Conservation (phyloP, 92 coral and sea anemone genomes). For the Epizoanthus fatuus region DNA sequence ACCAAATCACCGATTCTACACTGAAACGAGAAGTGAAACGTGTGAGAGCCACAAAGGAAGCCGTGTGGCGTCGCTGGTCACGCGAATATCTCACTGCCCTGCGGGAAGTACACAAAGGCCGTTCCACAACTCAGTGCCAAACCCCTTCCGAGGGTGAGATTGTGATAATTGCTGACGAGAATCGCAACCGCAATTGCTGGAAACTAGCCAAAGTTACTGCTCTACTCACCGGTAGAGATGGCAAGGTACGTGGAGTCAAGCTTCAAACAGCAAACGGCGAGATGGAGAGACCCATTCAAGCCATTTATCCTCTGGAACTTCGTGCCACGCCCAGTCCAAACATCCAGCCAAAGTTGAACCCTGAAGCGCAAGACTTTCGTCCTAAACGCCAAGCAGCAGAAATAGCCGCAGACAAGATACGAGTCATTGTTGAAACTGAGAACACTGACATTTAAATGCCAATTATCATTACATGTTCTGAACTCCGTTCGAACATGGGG, state of each 20-base stretch:
- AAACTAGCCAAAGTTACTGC: neutral
- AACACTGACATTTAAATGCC: no score
- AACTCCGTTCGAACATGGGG: no score
- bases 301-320: conserved; percentile 14
- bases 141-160: neutral
- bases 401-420: neutral
- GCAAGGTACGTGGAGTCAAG: neutral
- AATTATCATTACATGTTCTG: no score
- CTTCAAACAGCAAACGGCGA: neutral
- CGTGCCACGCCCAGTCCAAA: neutral
- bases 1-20: neutral
- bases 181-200: neutral
- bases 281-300: conserved; percentile 9
- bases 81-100: neutral
- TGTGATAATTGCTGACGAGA: neutral
- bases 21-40: conserved; percentile 8
- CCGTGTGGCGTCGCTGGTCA: neutral
- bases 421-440: neutral
- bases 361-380: neutral
- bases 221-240: neutral
- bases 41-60: neutral
- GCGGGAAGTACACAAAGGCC: conserved; percentile 2
- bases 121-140: neutral
- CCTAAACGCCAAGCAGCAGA: neutral
- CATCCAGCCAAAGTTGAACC: neutral